Evolutionary conservation across 2,797 vertebrate genomes (phyloP), one percentile per base, ranked within the genome.

Genomic region (Capromys pilorides): DNA sequence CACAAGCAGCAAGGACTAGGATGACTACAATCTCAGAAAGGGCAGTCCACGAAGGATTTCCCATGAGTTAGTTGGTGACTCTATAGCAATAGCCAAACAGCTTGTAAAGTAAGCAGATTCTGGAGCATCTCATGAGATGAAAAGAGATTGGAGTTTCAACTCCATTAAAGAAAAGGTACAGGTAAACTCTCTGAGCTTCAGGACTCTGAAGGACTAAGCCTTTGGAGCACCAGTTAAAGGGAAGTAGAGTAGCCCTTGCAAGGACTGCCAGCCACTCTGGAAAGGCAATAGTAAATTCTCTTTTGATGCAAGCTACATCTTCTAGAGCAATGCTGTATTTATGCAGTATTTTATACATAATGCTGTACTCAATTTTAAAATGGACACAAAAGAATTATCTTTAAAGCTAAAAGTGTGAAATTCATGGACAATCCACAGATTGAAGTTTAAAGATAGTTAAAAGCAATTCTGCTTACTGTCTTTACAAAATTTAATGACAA

Each of bases 401-500:
- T 91, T 75, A 66, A 86, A 80, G 75, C 41, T 51, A 67, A 78
- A 26, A 81, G 6, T 85, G 75, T 69, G 78, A 75, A 86, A 82
- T 57, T 14, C 26, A n/a, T 18, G 11, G 12, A 33, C 45, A 80
- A 83, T 41, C 16, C 22, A 77, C 66, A 69, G 77, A 77, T 54
- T 69, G 6, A 86, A 67, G 28, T 82, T 90, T 67, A 92, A 90
- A 90, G 75, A 57, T 6, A 67, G 21, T 83, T 86, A 69, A 51
- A 78, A 93, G 77, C 67, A 61, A 49, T 57, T 69, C 12, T 93
- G 51, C 36, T 83, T 57, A 57, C 36, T 93, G 69, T 91, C 24
- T 85, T 75, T n/a, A 90, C 51, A 67, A 90, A 82, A 67, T 86
- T 81, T 61, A 77, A 90, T 78, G 41, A 87, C 10, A 86, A 81